These are phyloP conservation scores for Sympetrum striolatum DNA, from an alignment of 2,888 invertebrate genomes.

Conservation along the genomic window DNA sequence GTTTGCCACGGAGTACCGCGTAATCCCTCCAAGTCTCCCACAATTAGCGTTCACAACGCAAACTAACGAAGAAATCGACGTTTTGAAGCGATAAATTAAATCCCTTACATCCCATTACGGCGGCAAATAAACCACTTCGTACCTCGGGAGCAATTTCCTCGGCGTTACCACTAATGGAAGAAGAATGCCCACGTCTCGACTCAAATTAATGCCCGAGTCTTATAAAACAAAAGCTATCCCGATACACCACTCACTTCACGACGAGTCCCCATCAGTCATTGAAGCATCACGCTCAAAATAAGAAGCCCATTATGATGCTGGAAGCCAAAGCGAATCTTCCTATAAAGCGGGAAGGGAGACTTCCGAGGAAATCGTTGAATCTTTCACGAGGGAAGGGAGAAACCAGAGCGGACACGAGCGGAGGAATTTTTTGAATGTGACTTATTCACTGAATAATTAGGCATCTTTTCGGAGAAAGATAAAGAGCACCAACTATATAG, in stretches of 20 bases:
- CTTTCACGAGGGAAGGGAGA: too few relatives aligned
- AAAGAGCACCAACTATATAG: too few relatives aligned
- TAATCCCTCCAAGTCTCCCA: neutral
- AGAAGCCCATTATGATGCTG: neutral
- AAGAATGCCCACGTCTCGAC: neutral
- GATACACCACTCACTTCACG: neutral
- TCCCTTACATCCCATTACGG: neutral
- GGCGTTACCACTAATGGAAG: neutral
- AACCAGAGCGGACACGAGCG: too few relatives aligned
- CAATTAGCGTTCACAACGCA: neutral
- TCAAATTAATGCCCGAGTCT: neutral
- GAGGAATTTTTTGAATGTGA: too few relatives aligned
- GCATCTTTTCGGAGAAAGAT: too few relatives aligned
- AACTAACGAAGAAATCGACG: neutral
- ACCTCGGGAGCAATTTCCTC: neutral
- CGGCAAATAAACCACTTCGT: neutral
- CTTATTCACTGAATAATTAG: too few relatives aligned
- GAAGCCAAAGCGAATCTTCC: too few relatives aligned
- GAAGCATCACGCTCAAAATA: neutral
- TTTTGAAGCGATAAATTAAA: neutral
- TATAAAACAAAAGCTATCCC: neutral
- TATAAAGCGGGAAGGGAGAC: too few relatives aligned
- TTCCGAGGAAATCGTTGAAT: too few relatives aligned
- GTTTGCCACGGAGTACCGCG: neutral
- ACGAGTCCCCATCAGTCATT: neutral